Evolutionary conservation across 2,113 vertebrate species (phyloP).

Genomic region (Choloepus hoffmanni): DNA sequence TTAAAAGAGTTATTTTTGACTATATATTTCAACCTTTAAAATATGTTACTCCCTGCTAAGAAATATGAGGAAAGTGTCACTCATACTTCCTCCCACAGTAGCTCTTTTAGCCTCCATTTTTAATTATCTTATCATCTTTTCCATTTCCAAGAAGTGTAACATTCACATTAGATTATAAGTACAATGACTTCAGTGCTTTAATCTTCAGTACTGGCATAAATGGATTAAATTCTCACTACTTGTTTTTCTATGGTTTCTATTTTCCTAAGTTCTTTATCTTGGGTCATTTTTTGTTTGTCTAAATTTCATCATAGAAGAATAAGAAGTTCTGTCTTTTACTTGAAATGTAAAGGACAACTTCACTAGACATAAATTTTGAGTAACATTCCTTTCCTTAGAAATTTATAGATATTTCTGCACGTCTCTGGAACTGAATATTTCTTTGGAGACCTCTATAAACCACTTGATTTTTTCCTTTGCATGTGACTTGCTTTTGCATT

Average conservation of each 20-base stretch:
- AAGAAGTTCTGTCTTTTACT: background rate
- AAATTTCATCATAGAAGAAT: background rate
- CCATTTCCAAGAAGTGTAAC: conserved; percentile 33
- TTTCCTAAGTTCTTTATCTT: background rate
- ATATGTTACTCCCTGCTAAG: conserved; percentile 71
- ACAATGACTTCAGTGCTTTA: conserved; percentile 40
- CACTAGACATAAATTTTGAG: background rate
- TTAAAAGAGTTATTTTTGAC: conserved; percentile 65
- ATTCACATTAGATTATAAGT: conserved; percentile 44
- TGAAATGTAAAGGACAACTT: conserved; percentile 4
- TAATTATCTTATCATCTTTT: conserved; percentile 66
- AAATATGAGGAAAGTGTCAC: conserved; percentile 61
- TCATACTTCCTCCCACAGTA: conserved; percentile 64
- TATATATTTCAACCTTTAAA: conserved; percentile 62
- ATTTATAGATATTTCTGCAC: background rate
- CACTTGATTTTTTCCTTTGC: background rate
- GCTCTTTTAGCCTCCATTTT: conserved; percentile 63
- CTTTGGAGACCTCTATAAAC: background rate
- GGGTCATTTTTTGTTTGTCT: conserved; percentile 38
- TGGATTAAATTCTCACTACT: background rate
- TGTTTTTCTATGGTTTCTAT: background rate
- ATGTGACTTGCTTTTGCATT: background rate
- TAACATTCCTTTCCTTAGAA: background rate
- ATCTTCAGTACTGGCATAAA: background rate
- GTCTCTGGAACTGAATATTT: background rate